Percentiles rank a stretch among this genome's conserved stretches.
Conservation (phyloP, 2,113 vertebrate genomes). For the Damaliscus lunatus region DNA sequence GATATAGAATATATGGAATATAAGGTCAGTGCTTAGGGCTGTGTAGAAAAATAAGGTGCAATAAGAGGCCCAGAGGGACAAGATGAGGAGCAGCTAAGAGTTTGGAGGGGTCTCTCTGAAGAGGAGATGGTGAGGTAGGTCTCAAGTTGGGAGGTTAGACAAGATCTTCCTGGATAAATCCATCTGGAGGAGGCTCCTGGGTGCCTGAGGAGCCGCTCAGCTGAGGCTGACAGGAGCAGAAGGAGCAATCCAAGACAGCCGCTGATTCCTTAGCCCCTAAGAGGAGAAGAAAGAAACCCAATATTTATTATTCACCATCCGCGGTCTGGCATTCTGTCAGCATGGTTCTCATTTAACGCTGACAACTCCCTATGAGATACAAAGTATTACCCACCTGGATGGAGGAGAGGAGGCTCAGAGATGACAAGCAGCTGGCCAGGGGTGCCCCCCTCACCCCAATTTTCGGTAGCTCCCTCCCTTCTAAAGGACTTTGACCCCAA, state of each 20-base stretch:
- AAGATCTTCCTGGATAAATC: neutral
- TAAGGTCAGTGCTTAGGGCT: neutral
- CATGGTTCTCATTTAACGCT: neutral
- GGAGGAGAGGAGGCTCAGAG: neutral
- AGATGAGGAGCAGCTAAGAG: neutral
- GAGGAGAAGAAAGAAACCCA: neutral
- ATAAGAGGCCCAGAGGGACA: neutral
- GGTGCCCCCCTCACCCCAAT: too few species aligned
- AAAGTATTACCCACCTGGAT: neutral
- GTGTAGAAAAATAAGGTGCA: neutral
- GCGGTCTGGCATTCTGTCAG: neutral
- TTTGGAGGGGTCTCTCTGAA: neutral
- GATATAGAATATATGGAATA: neutral
- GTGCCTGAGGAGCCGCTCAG: too few species aligned
- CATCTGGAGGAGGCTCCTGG: neutral
- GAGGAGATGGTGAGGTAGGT: neutral
- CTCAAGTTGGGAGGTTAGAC: neutral
- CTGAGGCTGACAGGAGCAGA: neutral
- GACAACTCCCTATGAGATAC: neutral
- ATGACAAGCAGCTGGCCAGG: neutral
- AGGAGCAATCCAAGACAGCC: neutral
- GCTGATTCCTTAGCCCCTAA: neutral
- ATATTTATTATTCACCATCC: neutral
- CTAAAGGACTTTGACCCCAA: neutral
- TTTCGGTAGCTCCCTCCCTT: neutral